These are phyloP conservation scores for Chinchilla lanigera DNA, from an alignment of 2,113 vertebrate genomes.

Conservation along the genomic window DNA sequence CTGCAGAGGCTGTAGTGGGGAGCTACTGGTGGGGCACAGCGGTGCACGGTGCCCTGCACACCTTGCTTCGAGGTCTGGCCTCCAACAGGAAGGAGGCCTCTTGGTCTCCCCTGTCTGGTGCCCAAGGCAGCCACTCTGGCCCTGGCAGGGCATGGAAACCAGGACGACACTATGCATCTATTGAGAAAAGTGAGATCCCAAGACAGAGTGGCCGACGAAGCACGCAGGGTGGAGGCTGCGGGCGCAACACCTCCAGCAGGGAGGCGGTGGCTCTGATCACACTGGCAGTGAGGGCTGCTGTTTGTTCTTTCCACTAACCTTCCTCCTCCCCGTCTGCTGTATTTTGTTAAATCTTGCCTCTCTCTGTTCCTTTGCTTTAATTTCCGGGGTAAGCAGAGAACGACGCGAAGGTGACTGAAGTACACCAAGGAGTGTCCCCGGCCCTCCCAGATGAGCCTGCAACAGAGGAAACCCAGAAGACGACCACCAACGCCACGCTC, in stretches of 20 bases:
- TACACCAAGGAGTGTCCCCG: not conserved
- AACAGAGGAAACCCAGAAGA: not conserved
- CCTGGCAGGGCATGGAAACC: not conserved
- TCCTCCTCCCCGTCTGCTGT: not conserved
- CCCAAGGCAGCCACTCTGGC: too few relatives aligned
- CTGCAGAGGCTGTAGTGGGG: not conserved
- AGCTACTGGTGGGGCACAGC: not conserved
- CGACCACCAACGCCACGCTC: rapidly evolving
- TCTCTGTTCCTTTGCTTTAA: not conserved
- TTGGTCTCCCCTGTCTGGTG: not conserved
- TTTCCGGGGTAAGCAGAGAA: not conserved
- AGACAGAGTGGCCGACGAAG: not conserved
- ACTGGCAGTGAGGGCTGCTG: not conserved
- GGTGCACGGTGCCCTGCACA: rapidly evolving
- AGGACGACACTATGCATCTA: not conserved
- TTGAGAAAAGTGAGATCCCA: not conserved
- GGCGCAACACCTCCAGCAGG: too few relatives aligned
- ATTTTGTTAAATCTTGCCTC: too few relatives aligned
- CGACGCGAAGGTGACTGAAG: not conserved
- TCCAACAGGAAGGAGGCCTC: not conserved
- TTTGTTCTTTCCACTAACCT: not conserved
- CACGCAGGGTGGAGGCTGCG: too few relatives aligned
- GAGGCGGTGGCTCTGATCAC: too few relatives aligned
- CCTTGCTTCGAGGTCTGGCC: rapidly evolving
- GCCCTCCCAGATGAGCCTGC: not conserved